Evolutionary conservation across 2,797 vertebrate genomes (phyloP).

Genomic region (Acanthopagrus latus): DNA sequence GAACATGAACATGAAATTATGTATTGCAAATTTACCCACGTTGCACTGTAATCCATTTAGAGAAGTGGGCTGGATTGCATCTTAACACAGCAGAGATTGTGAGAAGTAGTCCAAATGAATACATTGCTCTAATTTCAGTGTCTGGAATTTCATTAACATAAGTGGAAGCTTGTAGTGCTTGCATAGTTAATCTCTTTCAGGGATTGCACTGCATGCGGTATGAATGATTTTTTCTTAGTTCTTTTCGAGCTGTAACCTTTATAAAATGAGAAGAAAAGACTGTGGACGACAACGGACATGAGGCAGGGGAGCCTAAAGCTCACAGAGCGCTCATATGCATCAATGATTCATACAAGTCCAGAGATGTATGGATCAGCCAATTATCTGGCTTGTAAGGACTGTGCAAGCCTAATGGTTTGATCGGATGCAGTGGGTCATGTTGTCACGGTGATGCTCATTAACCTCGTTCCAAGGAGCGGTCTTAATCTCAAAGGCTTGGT

Average conservation of each 20-base stretch:
- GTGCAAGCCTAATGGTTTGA: conserved; percentile 43
- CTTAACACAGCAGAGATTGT: conserved; percentile 11
- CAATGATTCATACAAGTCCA: conserved; percentile 63
- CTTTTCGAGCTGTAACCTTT: conserved; percentile 47
- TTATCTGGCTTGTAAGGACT: conserved; percentile 56
- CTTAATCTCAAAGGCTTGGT: conserved; percentile 23
- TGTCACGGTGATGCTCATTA: conserved; percentile 53
- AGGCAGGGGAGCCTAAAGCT: conserved; percentile 23
- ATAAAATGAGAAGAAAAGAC: conserved; percentile 17
- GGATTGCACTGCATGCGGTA: conserved; percentile 31
- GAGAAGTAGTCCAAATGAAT: conserved; percentile 19
- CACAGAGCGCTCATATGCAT: conserved; percentile 29
- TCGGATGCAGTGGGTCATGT: conserved; percentile 38
- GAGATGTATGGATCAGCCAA: conserved; percentile 61
- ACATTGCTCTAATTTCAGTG: conserved; percentile 25
- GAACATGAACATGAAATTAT: background rate
- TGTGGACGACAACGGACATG: conserved; percentile 32
- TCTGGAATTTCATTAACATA: conserved; percentile 44
- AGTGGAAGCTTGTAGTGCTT: background rate
- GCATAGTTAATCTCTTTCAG: conserved; percentile 36
- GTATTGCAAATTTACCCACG: background rate
- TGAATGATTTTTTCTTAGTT: conserved; percentile 32
- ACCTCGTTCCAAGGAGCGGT: conserved; percentile 26
- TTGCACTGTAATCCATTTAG: conserved; percentile 3
- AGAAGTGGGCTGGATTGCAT: conserved; percentile 3